phyloP scores from a whole-genome alignment of 2,888 invertebrate species.

The Mythimna vitellina region DNA sequence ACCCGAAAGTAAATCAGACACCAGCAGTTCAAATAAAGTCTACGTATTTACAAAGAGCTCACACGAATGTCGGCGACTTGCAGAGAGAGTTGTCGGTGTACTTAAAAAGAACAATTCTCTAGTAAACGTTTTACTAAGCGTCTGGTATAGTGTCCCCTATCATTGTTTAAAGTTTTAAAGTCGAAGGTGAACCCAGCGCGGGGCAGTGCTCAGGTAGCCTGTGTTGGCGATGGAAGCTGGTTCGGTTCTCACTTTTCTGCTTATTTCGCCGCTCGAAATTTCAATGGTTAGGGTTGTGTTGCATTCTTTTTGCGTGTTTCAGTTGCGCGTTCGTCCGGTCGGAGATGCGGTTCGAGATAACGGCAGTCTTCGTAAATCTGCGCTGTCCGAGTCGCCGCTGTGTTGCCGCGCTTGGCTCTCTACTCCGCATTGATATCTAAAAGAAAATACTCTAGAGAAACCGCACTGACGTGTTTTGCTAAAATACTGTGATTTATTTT shows the following conservation, averaged over 20 bases:
- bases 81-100: slow-evolving; percentile 75
- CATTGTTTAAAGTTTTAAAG: slow-evolving; percentile 61
- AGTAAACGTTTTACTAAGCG: slow-evolving; percentile 78
- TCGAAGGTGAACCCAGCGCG: slow-evolving; percentile 43
- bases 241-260: slow-evolving; percentile 39
- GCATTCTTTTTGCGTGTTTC: slow-evolving; percentile 67
- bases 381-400: slow-evolving; percentile 66
- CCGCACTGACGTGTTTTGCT: slow-evolving; percentile 70
- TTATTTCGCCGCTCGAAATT: slow-evolving; percentile 34
- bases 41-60: slow-evolving; percentile 80
- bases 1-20: slow-evolving; percentile 75
- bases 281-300: slow-evolving; percentile 61
- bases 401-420: slow-evolving; percentile 59
- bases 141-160: slow-evolving; percentile 64
- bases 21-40: slow-evolving; percentile 75
- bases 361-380: slow-evolving; percentile 81
- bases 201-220: slow-evolving; percentile 13
- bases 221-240: slow-evolving; percentile 14
- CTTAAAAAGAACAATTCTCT: slow-evolving; percentile 80
- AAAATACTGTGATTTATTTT: slow-evolving; percentile 78
- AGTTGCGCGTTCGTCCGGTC: slow-evolving; percentile 65
- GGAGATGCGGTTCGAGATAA: slow-evolving; percentile 74
- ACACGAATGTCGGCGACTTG: slow-evolving; percentile 76
- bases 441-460: slow-evolving; percentile 63
- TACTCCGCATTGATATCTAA: slow-evolving; percentile 70